Percentiles rank a stretch among this genome's conserved stretches.
Conservation (phyloP, 2,888 invertebrate species). For the Cabera pusaria region DNA sequence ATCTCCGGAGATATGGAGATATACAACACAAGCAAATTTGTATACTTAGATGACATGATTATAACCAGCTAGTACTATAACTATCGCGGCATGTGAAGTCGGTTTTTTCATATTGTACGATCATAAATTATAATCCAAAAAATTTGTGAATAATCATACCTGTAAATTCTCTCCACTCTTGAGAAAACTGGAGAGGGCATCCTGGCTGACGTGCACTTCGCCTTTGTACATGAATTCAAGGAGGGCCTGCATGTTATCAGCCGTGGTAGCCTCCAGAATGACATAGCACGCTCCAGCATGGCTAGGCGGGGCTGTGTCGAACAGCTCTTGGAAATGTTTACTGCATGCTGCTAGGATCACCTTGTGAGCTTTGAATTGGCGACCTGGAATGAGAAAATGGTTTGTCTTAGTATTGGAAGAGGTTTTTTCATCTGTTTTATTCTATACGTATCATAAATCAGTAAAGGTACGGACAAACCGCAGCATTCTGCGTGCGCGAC, state of each 20-base stretch:
- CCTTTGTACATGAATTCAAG: slow-evolving; percentile 98
- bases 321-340: slow-evolving; percentile 95
- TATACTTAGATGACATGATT: background rate
- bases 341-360: slow-evolving; percentile 96
- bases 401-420: no score
- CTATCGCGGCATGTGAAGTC: no score
- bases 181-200: slow-evolving; percentile 94
- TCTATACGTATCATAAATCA: no score
- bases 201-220: slow-evolving; percentile 96
- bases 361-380: slow-evolving; percentile 95
- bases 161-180: slow-evolving; percentile 96
- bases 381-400: slow-evolving; percentile 83
- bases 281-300: slow-evolving; percentile 92
- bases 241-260: slow-evolving; percentile 94
- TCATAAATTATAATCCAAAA: no score
- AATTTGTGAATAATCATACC: slow-evolving; percentile 69
- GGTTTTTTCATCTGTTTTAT: no score
- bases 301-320: slow-evolving; percentile 92
- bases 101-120: no score
- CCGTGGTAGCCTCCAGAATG: slow-evolving; percentile 94
- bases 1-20: no score
- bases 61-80: slow-evolving; percentile 12
- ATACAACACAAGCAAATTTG: no score
- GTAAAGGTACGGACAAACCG: no score
- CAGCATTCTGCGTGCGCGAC: no score